phyloP scores from a whole-genome alignment of 2,113 vertebrate genomes.

The Nibea coibor region DNA sequence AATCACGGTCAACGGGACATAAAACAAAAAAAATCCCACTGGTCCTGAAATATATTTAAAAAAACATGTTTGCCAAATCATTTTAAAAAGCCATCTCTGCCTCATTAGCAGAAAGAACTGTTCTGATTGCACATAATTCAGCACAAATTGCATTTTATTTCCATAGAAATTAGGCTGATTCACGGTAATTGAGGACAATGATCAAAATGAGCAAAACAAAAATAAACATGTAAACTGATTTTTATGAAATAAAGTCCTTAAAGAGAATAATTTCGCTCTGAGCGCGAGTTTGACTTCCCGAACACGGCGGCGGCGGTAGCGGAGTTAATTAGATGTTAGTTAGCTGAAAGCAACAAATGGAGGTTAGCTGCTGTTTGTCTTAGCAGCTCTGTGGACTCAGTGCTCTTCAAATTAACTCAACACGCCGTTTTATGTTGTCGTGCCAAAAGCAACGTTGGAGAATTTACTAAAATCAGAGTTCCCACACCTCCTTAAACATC shows the following conservation, averaged over 20 bases:
- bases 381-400: slow-evolving; percentile 23
- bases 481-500: no score
- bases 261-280: slow-evolving; percentile 11
- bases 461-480: not conserved
- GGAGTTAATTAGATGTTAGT: slow-evolving; percentile 51
- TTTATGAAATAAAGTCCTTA: not conserved
- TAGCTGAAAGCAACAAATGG: slow-evolving; percentile 9
- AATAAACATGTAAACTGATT: slow-evolving; percentile 20
- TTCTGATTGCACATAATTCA: slow-evolving; percentile 48
- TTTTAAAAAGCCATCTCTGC: slow-evolving; percentile 13
- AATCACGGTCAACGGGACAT: not conserved
- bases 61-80: not conserved
- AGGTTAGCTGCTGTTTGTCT: slow-evolving; percentile 8
- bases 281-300: slow-evolving; percentile 17
- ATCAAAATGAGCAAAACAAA: slow-evolving; percentile 44
- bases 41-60: slow-evolving; percentile 1
- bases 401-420: slow-evolving; percentile 17
- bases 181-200: slow-evolving; percentile 22
- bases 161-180: slow-evolving; percentile 41
- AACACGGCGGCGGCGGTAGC: slow-evolving; percentile 30
- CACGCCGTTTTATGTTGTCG: not conserved
- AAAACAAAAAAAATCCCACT: not conserved
- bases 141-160: slow-evolving; percentile 49
- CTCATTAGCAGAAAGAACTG: slow-evolving; percentile 32
- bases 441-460: not conserved